Evolutionary conservation across 2,888 invertebrate genomes (phyloP).

Genomic region (Hemithea aestivaria): DNA sequence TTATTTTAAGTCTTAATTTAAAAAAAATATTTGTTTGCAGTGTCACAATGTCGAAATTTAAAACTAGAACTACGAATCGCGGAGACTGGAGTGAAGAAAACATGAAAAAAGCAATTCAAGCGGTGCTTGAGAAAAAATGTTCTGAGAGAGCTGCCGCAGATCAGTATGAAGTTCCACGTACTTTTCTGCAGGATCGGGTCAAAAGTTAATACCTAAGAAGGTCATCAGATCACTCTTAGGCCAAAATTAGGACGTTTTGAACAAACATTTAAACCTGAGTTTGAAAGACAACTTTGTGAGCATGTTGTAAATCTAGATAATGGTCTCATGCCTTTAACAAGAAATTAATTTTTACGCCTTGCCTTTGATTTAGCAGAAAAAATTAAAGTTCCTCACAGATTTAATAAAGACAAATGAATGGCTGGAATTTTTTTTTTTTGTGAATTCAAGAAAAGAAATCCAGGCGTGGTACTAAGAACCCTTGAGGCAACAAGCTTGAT

Average conservation of each 20-base stretch:
- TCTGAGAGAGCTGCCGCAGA: too few relatives aligned
- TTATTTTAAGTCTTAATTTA: too few relatives aligned
- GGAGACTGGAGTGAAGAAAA: too few relatives aligned
- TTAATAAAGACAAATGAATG: conserved; percentile 2
- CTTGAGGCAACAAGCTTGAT: conserved; percentile 16
- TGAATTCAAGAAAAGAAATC: conserved; percentile 28
- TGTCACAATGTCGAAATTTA: too few relatives aligned
- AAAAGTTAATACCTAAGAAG: conserved; percentile 16
- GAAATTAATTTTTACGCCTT: conserved; percentile 1
- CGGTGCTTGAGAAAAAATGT: too few relatives aligned
- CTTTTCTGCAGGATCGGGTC: conserved; percentile 13
- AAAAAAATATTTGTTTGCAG: too few relatives aligned
- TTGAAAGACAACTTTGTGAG: conserved; percentile 8
- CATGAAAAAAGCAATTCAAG: too few relatives aligned
- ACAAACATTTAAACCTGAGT: conserved; percentile 5
- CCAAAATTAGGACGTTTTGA: conserved; percentile 19
- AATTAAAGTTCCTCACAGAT: conserved; percentile 4
- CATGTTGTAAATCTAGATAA: conserved; percentile 9
- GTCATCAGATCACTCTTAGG: conserved; percentile 12
- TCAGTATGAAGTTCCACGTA: too few relatives aligned
- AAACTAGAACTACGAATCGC: too few relatives aligned
- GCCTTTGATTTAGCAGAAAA: not conserved
- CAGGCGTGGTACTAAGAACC: conserved; percentile 27
- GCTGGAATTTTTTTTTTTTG: conserved; percentile 20
- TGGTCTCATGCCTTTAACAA: conserved; percentile 10